These are phyloP conservation scores for Emydura subglobosa DNA, from an alignment of 2,113 vertebrate genomes.

Conservation along the genomic window DNA sequence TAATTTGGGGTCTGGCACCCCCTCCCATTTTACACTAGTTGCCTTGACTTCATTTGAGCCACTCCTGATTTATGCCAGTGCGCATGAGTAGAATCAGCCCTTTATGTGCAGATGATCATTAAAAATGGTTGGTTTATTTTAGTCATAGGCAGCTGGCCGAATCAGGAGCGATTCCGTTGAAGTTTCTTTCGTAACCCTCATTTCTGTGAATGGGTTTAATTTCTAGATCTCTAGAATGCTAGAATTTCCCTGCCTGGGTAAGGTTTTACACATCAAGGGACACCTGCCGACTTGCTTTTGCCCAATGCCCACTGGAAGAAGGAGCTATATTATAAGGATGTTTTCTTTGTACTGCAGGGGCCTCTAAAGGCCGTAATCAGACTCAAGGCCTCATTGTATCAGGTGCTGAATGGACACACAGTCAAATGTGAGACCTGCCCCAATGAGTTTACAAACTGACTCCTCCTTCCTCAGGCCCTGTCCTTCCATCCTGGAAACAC, in stretches of 20 bases:
- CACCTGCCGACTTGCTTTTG: background rate
- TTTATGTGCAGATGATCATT: background rate
- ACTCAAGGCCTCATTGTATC: background rate
- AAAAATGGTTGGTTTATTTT: background rate
- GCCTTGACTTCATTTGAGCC: background rate
- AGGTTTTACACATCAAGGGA: background rate
- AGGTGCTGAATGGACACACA: background rate
- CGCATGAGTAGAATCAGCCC: background rate
- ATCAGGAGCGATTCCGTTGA: background rate
- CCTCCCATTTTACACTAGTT: background rate
- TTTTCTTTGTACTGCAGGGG: background rate
- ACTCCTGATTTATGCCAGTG: background rate
- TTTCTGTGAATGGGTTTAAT: background rate
- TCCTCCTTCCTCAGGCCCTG: background rate
- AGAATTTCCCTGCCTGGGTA: background rate
- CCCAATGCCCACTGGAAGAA: background rate
- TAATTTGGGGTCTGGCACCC: background rate
- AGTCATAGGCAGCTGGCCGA: rapidly evolving
- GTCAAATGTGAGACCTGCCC: background rate
- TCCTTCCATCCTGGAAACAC: background rate
- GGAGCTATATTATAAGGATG: background rate
- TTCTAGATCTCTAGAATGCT: background rate
- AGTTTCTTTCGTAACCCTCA: background rate
- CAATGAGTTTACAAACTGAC: background rate
- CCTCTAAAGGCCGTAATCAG: background rate